Conservation (phyloP, 2,888 invertebrate genomes). For the Lepidocyrtoides sp. region DNA sequence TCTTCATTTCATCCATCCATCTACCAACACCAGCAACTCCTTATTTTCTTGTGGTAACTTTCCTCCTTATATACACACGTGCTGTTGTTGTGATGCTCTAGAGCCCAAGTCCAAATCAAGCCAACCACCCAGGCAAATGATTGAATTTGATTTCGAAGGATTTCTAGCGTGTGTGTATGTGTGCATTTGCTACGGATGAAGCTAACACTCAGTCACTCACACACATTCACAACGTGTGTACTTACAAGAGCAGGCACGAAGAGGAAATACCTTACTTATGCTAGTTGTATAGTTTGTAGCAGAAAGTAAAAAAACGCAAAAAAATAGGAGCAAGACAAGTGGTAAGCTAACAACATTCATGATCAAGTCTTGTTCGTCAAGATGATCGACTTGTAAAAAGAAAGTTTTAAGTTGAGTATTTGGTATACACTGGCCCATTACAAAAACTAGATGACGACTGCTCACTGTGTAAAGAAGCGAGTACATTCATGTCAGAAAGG, state of each 20-base stretch:
- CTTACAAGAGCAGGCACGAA: neutral
- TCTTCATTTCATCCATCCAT: neutral
- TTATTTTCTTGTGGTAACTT: slow-evolving; percentile 51
- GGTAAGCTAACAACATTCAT: slow-evolving; percentile 46
- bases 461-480: neutral
- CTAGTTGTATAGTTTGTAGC: neutral
- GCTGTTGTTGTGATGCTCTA: slow-evolving; percentile 24
- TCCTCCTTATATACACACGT: slow-evolving; percentile 20
- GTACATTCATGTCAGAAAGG: slow-evolving; percentile 33
- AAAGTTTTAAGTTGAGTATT: slow-evolving; percentile 58
- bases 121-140: slow-evolving; percentile 78
- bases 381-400: slow-evolving; percentile 45
- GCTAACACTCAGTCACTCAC: neutral
- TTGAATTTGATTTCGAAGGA: slow-evolving; percentile 75
- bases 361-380: slow-evolving; percentile 67
- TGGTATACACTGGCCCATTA: neutral
- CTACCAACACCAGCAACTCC: slow-evolving; percentile 34
- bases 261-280: slow-evolving; percentile 27
- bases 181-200: neutral
- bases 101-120: slow-evolving; percentile 68
- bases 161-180: slow-evolving; percentile 59
- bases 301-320: neutral
- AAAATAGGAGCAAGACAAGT: slow-evolving; percentile 12
- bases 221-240: neutral
- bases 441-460: slow-evolving; percentile 16